Base-by-base conservation (phyloP, 2,113 vertebrate genomes). In the Acrocephalus kingi region DNA sequence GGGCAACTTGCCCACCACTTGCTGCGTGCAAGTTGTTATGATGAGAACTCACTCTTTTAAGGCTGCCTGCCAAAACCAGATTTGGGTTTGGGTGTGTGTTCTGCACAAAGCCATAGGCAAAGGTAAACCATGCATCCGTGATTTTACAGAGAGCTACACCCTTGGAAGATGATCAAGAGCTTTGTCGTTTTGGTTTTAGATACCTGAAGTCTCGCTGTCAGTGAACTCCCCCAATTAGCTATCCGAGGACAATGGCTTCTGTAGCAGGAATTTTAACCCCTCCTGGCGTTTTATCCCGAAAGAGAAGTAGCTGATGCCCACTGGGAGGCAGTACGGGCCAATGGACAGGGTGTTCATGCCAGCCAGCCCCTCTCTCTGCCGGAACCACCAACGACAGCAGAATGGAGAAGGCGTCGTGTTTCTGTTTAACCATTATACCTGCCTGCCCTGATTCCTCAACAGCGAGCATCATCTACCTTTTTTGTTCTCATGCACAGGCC, bases 11-110 rank as follows among this genome's bases (percentile, higher is more conserved):
- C 37, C 37, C 37, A 39, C 37, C 37, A 39, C 37, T 39, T 39
- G 37, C 37, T 61, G 35, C 0, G 0, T 62, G 43, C 7, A 3
- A 45, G 52, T 6, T 28, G 3, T 27, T 68, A 20, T 5, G 9
- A 33, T 17, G 9, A 13, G 33, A 78, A 37, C 43, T 78, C 45
- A 39, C 28, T 46, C 75, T 82, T 75, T 27, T 30, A 52, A 82
- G 66, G 62, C 45, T 74, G 73, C 52, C n/a, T 3, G 8, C 25
- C 0, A 0, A 80, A 90, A 33, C 15, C 1, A 1, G 37, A 37
- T 69, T 63, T 23, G 39, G 14, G 2, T 0, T 46, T 73, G 75
- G 31, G 13, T 35, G 41, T 55, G 20, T 2, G 1, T 37, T 76
- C 67, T 86, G n/a, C 41, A 56, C 3, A 2, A 58, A 37, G 41